A percentile compares a stretch with the other conserved stretches of the same genome.
Conservation (phyloP, 2,888 invertebrate genomes). For the Leptogaster cylindrica region DNA sequence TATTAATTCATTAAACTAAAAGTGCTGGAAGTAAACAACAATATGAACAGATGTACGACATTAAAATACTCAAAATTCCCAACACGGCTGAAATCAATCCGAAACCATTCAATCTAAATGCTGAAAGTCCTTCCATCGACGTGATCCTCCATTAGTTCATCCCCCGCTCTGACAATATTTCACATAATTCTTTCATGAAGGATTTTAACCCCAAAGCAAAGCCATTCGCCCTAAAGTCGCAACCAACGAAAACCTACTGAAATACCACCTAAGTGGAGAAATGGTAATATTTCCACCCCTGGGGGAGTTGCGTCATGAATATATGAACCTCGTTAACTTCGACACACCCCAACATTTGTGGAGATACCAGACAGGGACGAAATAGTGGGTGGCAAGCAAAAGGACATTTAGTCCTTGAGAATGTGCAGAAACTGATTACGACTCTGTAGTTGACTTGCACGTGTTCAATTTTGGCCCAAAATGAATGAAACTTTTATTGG, state of each 20-base stretch:
- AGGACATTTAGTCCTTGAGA: background rate
- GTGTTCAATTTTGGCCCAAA: constrained; percentile 15
- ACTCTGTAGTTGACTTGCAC: constrained; percentile 20
- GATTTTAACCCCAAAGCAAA: constrained; percentile 27
- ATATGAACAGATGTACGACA: too few relatives aligned
- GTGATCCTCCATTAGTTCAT: constrained; percentile 11
- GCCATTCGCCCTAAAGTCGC: constrained; percentile 13
- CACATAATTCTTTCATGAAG: constrained; percentile 7
- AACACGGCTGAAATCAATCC: constrained; percentile 9
- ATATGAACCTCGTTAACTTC: constrained; percentile 58
- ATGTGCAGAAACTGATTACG: background rate
- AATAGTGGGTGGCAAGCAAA: constrained; percentile 27
- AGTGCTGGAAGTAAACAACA: too few relatives aligned
- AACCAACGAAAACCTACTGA: background rate
- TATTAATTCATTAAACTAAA: too few relatives aligned
- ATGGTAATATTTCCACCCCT: constrained; percentile 37
- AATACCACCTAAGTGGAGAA: constrained; percentile 19
- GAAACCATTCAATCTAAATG: constrained; percentile 22
- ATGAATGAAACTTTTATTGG: constrained; percentile 46
- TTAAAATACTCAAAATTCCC: too few relatives aligned
- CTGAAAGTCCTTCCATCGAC: constrained; percentile 9
- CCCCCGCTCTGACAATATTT: constrained; percentile 8
- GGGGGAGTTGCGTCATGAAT: constrained; percentile 55
- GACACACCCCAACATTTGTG: constrained; percentile 57
- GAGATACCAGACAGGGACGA: constrained; percentile 48